Percentiles rank a stretch among this genome's conserved stretches.
phyloP scores from a whole-genome alignment of 2,888 invertebrate genomes.

The Melanchra persicariae region DNA sequence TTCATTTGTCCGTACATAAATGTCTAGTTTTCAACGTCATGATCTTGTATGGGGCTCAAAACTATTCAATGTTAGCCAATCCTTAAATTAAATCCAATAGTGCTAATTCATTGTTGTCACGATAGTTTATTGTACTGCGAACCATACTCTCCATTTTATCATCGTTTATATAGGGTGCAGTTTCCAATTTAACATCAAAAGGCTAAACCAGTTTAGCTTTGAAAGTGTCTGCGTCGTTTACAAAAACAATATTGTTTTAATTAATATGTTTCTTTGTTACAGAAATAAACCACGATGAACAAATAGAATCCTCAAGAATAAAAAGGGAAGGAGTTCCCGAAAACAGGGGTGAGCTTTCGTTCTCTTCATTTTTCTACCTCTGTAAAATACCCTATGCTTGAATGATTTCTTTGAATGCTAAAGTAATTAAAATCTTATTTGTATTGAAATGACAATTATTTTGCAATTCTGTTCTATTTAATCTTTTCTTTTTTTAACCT shows the following conservation, averaged over 20 bases:
- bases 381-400: slow-evolving; percentile 74
- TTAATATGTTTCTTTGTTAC: slow-evolving; percentile 75
- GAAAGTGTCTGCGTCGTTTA: neutral
- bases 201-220: neutral
- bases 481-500: slow-evolving; percentile 54
- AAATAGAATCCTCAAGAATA: slow-evolving; percentile 85
- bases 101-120: neutral
- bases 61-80: neutral
- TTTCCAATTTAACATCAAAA: neutral
- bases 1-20: neutral
- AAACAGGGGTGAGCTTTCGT: slow-evolving; percentile 86
- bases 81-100: neutral
- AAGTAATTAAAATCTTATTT: slow-evolving; percentile 31
- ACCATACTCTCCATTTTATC: neutral
- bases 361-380: slow-evolving; percentile 39
- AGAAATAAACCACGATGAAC: slow-evolving; percentile 84
- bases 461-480: slow-evolving; percentile 37
- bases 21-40: neutral
- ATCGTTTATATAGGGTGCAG: neutral
- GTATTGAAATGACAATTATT: slow-evolving; percentile 27
- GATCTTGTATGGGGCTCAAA: neutral
- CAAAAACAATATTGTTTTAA: neutral
- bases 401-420: slow-evolving; percentile 62
- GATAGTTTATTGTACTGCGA: neutral
- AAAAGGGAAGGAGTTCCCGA: slow-evolving; percentile 88